Base-by-base conservation (phyloP, 2,797 vertebrate genomes). In the Hoplostethus mediterraneus region DNA sequence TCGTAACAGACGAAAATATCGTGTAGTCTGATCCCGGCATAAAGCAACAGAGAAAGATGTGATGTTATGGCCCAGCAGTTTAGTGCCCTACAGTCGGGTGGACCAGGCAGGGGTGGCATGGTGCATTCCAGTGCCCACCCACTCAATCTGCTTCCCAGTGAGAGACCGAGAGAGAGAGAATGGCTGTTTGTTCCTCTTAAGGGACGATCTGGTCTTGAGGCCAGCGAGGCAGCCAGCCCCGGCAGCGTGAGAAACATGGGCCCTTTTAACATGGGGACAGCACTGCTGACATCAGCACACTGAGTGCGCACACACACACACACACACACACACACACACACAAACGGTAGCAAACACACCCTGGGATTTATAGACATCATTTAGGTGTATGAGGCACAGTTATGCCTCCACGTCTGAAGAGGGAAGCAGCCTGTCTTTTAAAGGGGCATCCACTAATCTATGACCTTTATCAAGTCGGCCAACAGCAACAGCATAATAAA, bases 231-330 rank as follows among this genome's bases (percentile, higher is more conserved):
- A 79, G 71, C 48, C 45, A 33, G 78, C 7, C 78, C 78, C 60
- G 56, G 45, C 81, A 83, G 72, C 31, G 82, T 89, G 87, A 90
- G 85, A 93, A 90, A 87, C 75, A 71, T 48, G 17, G 57, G 82
- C 84, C 80, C 81, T 93, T 28, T 92, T 91, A 87, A 64, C 75
- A 71, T 63, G 51, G 58, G 47, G 63, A 70, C 33, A 2, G n/a
- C 51, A 79, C 38, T 71, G 80, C 81, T 87, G 80, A 84, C 80
- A 81, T 90, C 73, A 83, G 89, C 80, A 74, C 31, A 14, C 33
- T 21, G 56, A 66, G 65, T 65, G 65, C 12, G 3, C 40, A 68
- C 73, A 64, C 31, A 69, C 53, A 61, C 36, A 17, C n/a, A n/a
- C n/a, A n/a, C n/a, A n/a, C n/a, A n/a, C n/a, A n/a, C n/a, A n/a